A percentile compares a stretch with the other conserved stretches of the same genome.
Evolutionary conservation across 2,888 invertebrate species (phyloP).

Genomic region (Leucozona laternaria): DNA sequence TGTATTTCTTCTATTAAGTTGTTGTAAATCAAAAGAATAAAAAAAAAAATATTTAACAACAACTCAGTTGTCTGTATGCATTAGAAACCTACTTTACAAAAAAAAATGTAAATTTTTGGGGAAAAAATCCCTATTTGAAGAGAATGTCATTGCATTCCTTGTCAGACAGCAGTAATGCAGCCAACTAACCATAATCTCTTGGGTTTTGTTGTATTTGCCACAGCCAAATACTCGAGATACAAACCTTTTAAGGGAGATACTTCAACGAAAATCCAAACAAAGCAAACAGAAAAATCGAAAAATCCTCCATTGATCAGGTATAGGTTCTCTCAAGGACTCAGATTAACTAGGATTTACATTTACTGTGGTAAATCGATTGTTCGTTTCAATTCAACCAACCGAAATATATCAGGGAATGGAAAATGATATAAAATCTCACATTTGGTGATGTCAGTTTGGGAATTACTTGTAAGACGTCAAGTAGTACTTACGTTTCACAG

Average conservation of each 20-base stretch:
- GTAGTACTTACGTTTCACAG: too few species aligned
- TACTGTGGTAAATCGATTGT: conserved; percentile 25
- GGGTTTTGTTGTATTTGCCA: conserved; percentile 4
- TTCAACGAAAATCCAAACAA: neutral
- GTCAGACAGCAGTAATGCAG: conserved; percentile 26
- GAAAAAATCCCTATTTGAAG: neutral
- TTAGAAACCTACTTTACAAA: conserved; percentile 6
- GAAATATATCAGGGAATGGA: neutral
- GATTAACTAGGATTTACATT: conserved; percentile 26
- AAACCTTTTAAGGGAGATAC: too few species aligned
- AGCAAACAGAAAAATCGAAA: neutral
- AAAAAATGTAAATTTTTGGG: neutral
- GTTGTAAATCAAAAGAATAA: neutral
- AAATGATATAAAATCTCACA: neutral
- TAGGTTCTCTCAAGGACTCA: neutral
- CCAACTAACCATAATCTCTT: conserved; percentile 16
- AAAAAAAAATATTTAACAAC: neutral
- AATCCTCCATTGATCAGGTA: conserved; percentile 6
- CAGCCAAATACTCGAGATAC: neutral
- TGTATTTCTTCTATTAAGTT: neutral
- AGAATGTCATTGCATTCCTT: conserved; percentile 5
- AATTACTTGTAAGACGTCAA: neutral
- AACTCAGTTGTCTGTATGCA: neutral
- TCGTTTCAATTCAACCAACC: conserved; percentile 6
- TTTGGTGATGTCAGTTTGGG: neutral